These are phyloP conservation scores for Napeogenes sylphis DNA, from an alignment of 2,888 invertebrate genomes.

Conservation along the genomic window DNA sequence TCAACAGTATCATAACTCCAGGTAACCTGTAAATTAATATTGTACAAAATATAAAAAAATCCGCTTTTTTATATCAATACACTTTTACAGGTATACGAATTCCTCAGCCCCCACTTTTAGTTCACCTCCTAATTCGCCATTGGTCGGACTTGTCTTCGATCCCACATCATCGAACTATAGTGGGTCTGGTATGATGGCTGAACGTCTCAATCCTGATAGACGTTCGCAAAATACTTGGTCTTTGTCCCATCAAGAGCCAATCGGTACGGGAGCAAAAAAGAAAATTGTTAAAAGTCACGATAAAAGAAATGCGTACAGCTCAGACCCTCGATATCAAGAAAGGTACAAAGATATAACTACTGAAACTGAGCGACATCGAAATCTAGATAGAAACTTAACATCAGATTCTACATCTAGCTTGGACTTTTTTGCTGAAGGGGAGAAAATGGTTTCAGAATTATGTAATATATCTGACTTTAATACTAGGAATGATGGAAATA, in stretches of 20 bases:
- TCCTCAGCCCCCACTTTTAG: slow-evolving; percentile 65
- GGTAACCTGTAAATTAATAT: slow-evolving; percentile 38
- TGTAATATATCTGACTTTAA: slow-evolving; percentile 70
- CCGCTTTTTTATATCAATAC: background rate
- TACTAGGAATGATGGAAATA: slow-evolving; percentile 48
- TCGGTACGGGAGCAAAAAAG: slow-evolving; percentile 72
- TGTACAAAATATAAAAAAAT: background rate
- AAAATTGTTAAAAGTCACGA: slow-evolving; percentile 71
- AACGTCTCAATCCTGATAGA: slow-evolving; percentile 56
- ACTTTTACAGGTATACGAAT: slow-evolving; percentile 63
- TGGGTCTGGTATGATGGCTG: slow-evolving; percentile 55
- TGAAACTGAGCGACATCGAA: slow-evolving; percentile 60
- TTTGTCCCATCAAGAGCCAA: slow-evolving; percentile 63
- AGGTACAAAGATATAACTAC: slow-evolving; percentile 56
- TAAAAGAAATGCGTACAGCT: slow-evolving; percentile 56
- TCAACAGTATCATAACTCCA: slow-evolving; percentile 61
- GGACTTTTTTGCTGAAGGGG: slow-evolving; percentile 78
- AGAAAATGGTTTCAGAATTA: slow-evolving; percentile 79
- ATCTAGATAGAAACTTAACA: slow-evolving; percentile 55
- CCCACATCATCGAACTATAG: slow-evolving; percentile 64
- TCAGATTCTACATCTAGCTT: slow-evolving; percentile 77
- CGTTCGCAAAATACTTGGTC: slow-evolving; percentile 65
- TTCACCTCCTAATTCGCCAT: slow-evolving; percentile 69
- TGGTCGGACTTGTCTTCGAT: slow-evolving; percentile 67
- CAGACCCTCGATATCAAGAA: slow-evolving; percentile 62